phyloP scores from a whole-genome alignment of 1,140 invertebrate species.

The Theocolax elegans region DNA sequence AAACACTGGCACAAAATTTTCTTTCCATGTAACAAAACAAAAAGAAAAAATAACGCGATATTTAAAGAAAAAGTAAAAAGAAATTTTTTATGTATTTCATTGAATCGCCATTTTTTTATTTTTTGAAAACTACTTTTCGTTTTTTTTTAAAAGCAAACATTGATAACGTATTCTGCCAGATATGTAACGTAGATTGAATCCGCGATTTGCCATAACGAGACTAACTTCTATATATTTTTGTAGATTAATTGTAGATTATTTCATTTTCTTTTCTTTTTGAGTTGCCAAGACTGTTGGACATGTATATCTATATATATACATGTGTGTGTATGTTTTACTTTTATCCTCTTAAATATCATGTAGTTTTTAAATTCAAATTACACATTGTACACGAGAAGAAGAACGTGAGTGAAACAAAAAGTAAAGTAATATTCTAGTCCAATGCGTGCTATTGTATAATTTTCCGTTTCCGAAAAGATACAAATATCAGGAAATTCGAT shows the following conservation, averaged over 20 bases:
- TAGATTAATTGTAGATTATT: conserved; percentile 37
- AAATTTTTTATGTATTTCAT: too few species aligned
- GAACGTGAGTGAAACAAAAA: conserved; percentile 5
- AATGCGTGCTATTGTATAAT: conserved; percentile 42
- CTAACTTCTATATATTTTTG: conserved; percentile 35
- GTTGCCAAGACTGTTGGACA: conserved; percentile 49
- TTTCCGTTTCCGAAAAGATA: conserved; percentile 20
- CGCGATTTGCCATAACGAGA: conserved; percentile 44
- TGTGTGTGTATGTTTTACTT: conserved; percentile 48
- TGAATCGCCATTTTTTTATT: conserved; percentile 8
- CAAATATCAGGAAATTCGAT: too few species aligned
- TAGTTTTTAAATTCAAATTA: conserved; percentile 39
- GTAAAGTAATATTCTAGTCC: conserved; percentile 48
- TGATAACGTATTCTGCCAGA: conserved; percentile 8
- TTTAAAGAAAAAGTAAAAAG: too few species aligned
- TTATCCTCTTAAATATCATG: conserved; percentile 31
- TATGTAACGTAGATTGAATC: conserved; percentile 20
- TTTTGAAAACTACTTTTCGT: not conserved
- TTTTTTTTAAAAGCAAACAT: conserved; percentile 3
- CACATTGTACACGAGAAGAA: conserved; percentile 14
- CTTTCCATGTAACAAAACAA: not conserved
- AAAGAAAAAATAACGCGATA: too few species aligned
- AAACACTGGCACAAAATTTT: conserved; percentile 18
- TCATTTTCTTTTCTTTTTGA: conserved; percentile 34
- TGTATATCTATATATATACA: too few species aligned